A percentile compares a stretch with the other conserved stretches of the same genome.
phyloP scores from a whole-genome alignment of 2,888 invertebrate genomes.

The Hoplodrina blanda region DNA sequence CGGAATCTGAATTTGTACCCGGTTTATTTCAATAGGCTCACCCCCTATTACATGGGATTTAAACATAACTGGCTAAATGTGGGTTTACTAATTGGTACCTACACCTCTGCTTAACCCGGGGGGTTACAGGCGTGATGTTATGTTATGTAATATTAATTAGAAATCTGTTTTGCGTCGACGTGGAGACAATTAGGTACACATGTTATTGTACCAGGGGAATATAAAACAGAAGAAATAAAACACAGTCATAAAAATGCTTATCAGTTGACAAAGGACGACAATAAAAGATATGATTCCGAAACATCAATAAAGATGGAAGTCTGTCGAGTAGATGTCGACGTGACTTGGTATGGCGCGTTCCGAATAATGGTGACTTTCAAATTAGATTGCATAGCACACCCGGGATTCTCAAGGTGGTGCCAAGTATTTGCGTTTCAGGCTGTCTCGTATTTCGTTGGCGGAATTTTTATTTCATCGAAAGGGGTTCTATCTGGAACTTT shows the following conservation, averaged over 20 bases:
- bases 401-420: conserved; percentile 68
- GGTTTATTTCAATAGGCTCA: no score
- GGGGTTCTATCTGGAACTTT: conserved; percentile 46
- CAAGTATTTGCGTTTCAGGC: conserved; percentile 72
- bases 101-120: no score
- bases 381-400: conserved; percentile 75
- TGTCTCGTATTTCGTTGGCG: conserved; percentile 67
- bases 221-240: conserved; percentile 61
- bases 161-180: conserved; percentile 20
- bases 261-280: conserved; percentile 65
- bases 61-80: no score
- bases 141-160: conserved; percentile 13
- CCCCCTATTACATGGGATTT: no score
- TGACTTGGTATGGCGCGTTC: conserved; percentile 71
- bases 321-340: conserved; percentile 73
- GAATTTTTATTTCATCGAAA: conserved; percentile 56
- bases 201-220: conserved; percentile 33
- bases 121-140: no score
- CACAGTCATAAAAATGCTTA: conserved; percentile 59
- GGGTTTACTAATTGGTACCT: no score
- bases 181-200: conserved; percentile 20
- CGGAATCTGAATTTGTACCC: no score
- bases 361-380: conserved; percentile 76
- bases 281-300: conserved; percentile 69
- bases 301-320: conserved; percentile 72